Percentiles rank a stretch among this genome's conserved stretches.
Evolutionary conservation across 2,888 invertebrate species (phyloP).

Genomic region (Diaphora mendica): DNA sequence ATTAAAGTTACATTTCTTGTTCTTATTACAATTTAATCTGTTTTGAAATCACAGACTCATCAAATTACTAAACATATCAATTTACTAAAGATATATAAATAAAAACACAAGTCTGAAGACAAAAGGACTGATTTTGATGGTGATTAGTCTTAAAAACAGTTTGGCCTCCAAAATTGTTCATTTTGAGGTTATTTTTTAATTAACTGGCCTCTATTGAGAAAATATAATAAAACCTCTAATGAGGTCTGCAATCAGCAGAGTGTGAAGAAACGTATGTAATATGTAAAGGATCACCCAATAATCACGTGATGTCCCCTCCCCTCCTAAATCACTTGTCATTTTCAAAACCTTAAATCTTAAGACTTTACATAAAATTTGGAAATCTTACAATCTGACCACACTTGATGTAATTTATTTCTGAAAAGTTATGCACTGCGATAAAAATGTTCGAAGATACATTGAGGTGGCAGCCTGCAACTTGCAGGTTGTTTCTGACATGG

Average conservation of each 20-base stretch:
- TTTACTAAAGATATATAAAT: not conserved
- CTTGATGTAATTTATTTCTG: not conserved
- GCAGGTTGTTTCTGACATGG: not conserved
- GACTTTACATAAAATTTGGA: no score
- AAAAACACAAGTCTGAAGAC: not conserved
- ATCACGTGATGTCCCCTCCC: not conserved
- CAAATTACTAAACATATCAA: not conserved
- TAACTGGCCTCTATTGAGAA: not conserved
- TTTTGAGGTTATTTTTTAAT: not conserved
- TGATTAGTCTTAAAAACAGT: not conserved
- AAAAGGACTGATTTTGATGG: not conserved
- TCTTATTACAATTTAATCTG: not conserved
- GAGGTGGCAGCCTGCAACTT: no score
- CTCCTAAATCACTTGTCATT: not conserved
- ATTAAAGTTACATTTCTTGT: not conserved
- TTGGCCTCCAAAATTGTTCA: not conserved
- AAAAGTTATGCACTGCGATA: not conserved
- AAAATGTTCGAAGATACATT: not conserved
- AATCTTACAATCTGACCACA: not conserved
- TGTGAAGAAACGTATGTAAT: not conserved
- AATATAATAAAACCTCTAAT: not conserved
- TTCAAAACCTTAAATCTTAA: no score
- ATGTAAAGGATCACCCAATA: not conserved
- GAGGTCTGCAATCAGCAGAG: not conserved
- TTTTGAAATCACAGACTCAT: not conserved